Evolutionary conservation across 2,797 vertebrate genomes (phyloP).

Genomic region (Melanogrammus aeglefinus): DNA sequence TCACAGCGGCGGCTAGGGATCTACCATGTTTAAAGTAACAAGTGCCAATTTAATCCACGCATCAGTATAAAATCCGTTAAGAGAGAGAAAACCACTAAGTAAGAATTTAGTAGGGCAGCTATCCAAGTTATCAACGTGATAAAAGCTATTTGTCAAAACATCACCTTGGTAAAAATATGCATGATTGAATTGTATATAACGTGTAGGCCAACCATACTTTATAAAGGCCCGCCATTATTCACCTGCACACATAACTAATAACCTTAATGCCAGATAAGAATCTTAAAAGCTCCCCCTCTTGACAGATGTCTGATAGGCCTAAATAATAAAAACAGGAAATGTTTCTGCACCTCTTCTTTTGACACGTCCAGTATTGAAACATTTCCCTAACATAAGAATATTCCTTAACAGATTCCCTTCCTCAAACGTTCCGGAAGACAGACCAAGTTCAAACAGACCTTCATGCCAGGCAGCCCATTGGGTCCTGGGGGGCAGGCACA

Average conservation of each 20-base stretch:
- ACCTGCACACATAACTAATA: neutral
- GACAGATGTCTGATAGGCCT: neutral
- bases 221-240: neutral
- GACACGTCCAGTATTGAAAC: neutral
- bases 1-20: constrained; percentile 23
- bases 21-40: constrained; percentile 20
- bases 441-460: constrained; percentile 70
- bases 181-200: neutral
- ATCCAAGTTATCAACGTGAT: neutral
- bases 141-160: neutral
- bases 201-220: neutral
- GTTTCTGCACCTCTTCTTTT: neutral
- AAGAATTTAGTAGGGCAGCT: neutral
- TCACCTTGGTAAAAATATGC: neutral
- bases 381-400: neutral
- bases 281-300: neutral
- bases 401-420: neutral
- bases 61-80: neutral
- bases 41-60: neutral
- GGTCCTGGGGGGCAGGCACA: constrained; percentile 88
- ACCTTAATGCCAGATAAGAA: neutral
- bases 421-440: neutral
- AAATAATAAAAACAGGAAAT: neutral
- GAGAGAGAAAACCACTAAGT: neutral
- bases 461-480: constrained; percentile 82